Percentiles rank a stretch among this genome's conserved stretches.
These are phyloP conservation scores for Latrodectus hesperus DNA, from an alignment of 2,888 invertebrate species.

Conservation along the genomic window DNA sequence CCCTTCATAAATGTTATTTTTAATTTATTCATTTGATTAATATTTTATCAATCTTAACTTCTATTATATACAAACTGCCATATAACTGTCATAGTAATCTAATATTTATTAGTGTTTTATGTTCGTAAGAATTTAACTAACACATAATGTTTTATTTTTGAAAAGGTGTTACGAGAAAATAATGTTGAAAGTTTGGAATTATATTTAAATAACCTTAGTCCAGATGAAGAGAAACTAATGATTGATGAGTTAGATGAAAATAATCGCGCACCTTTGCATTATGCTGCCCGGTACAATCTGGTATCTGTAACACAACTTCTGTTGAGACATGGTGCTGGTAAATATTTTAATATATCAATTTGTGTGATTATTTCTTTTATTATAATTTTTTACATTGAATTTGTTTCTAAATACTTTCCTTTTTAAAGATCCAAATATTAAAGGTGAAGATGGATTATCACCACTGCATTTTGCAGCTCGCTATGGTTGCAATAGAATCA, in stretches of 20 bases:
- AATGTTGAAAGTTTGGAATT: slow-evolving; percentile 19
- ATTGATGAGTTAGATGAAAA: slow-evolving; percentile 75
- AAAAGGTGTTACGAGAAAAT: slow-evolving; percentile 46
- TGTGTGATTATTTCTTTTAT: neutral
- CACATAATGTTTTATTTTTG: neutral
- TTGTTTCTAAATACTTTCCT: no score
- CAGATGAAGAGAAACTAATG: slow-evolving; percentile 70
- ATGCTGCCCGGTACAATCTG: slow-evolving; percentile 76
- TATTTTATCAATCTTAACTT: neutral
- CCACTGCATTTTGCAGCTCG: slow-evolving; percentile 77
- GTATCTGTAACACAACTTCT: slow-evolving; percentile 74
- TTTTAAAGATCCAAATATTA: slow-evolving; percentile 73
- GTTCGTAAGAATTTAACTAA: neutral
- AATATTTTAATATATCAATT: neutral
- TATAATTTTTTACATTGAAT: neutral
- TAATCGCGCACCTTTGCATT: slow-evolving; percentile 75
- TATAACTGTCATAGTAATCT: neutral
- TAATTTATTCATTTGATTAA: neutral
- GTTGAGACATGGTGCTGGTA: slow-evolving; percentile 75
- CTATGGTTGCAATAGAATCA: slow-evolving; percentile 71
- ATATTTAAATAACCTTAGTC: slow-evolving; percentile 35
- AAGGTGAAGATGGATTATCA: slow-evolving; percentile 75
- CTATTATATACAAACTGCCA: neutral
- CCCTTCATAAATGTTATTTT: no score
- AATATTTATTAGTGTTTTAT: neutral